Evolutionary conservation across 2,797 vertebrate genomes (phyloP).

Genomic region (Leuciscus waleckii): DNA sequence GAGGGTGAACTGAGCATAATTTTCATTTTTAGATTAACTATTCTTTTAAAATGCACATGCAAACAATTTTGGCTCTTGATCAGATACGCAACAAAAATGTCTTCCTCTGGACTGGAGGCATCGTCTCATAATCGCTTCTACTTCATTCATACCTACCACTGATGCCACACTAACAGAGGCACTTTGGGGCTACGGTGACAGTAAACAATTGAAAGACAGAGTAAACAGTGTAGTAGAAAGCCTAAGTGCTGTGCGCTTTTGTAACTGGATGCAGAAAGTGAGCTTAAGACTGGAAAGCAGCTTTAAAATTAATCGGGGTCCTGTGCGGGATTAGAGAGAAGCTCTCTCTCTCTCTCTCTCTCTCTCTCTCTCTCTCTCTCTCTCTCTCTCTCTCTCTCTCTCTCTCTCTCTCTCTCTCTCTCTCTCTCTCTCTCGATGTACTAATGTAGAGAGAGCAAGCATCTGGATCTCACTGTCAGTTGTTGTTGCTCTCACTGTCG

Average conservation of each 20-base stretch:
- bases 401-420: slow-evolving; percentile 34
- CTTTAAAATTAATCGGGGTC: slow-evolving; percentile 79
- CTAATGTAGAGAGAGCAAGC: slow-evolving; percentile 18
- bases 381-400: too few species aligned
- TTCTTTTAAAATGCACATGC: background rate
- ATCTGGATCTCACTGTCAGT: slow-evolving; percentile 30
- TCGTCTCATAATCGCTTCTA: background rate
- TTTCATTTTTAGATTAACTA: background rate
- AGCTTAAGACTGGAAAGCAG: slow-evolving; percentile 76
- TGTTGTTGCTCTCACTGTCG: slow-evolving; percentile 16
- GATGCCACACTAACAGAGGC: background rate
- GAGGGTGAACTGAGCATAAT: background rate
- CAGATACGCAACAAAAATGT: background rate
- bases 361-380: slow-evolving; percentile 53
- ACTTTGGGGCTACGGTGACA: background rate
- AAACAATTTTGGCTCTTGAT: background rate
- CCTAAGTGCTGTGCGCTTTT: slow-evolving; percentile 33
- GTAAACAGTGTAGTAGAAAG: slow-evolving; percentile 22
- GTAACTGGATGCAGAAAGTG: slow-evolving; percentile 70
- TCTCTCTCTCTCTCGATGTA: slow-evolving; percentile 54
- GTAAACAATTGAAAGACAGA: slow-evolving; percentile 19
- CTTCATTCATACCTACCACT: background rate
- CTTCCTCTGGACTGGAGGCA: background rate
- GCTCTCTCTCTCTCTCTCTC: slow-evolving; percentile 56
- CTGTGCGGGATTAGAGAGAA: slow-evolving; percentile 74